Evolutionary conservation across 1,140 invertebrate genomes (phyloP).

Genomic region (Platyura marginata): DNA sequence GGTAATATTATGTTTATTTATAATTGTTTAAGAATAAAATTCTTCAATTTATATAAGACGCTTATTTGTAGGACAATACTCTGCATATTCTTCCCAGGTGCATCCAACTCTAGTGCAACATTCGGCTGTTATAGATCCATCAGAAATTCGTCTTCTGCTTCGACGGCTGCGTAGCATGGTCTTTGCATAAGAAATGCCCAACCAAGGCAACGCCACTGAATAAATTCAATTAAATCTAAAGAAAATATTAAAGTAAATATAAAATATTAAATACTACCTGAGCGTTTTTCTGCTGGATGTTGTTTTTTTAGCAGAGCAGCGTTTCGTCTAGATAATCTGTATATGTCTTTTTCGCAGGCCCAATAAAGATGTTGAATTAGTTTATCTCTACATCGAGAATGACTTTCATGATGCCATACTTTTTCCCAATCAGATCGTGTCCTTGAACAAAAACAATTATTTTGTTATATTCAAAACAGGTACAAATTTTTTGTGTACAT

Average conservation of each 20-base stretch:
- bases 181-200: constrained; percentile 19
- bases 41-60: constrained; percentile 8
- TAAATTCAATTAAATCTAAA: not conserved
- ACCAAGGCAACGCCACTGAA: constrained; percentile 14
- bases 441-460: constrained; percentile 16
- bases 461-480: too few species aligned
- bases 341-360: constrained; percentile 41
- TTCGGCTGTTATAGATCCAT: constrained; percentile 33
- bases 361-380: constrained; percentile 33
- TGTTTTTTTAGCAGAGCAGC: too few species aligned
- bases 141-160: constrained; percentile 12
- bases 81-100: constrained; percentile 44
- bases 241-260: too few species aligned
- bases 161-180: constrained; percentile 19
- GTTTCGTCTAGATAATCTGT: constrained; percentile 17
- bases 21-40: too few species aligned
- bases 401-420: constrained; percentile 35
- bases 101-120: constrained; percentile 36
- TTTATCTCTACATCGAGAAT: constrained; percentile 33
- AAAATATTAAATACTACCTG: too few species aligned
- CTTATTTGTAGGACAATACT: constrained; percentile 39
- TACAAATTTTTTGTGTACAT: too few species aligned
- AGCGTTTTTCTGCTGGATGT: too few species aligned
- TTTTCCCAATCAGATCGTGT: constrained; percentile 34
- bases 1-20: too few species aligned